Percentiles rank a stretch among this genome's conserved stretches.
Conservation (phyloP, 2,888 invertebrate genomes). For the Drosophila cognata region DNA sequence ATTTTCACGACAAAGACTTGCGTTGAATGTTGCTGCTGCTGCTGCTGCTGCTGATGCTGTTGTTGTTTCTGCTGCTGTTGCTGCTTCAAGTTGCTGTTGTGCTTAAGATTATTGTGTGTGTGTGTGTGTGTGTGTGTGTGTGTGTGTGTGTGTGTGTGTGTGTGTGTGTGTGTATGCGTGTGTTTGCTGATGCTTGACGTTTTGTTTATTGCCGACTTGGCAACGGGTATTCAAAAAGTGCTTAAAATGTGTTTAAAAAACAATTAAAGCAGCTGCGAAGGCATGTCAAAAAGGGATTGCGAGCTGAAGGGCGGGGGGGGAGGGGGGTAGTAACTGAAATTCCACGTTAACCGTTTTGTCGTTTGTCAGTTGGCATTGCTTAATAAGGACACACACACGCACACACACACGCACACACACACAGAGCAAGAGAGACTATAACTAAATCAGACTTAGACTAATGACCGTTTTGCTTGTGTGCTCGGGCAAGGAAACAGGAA, state of each 20-base stretch:
- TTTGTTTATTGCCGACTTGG: conserved; percentile 63
- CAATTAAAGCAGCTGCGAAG: conserved; percentile 67
- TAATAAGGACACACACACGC: conserved; percentile 50
- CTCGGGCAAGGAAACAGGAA: conserved; percentile 3
- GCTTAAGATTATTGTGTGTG: conserved; percentile 43
- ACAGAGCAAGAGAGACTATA: conserved; percentile 1
- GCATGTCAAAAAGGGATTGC: conserved; percentile 3
- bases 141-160: conserved; percentile 16
- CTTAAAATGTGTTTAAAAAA: conserved; percentile 76
- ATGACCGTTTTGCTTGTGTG: conserved; percentile 19
- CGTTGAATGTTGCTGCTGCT: conserved; percentile 17
- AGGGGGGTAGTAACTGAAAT: conserved; percentile 41
- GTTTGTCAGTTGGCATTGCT: conserved; percentile 60
- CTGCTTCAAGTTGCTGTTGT: conserved; percentile 24
- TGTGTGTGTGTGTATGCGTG: conserved; percentile 23
- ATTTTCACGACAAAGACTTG: conserved; percentile 51
- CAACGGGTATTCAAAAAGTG: conserved; percentile 46
- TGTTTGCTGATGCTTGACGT: conserved; percentile 60
- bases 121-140: conserved; percentile 15
- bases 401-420: conserved; percentile 1
- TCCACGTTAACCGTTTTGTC: conserved; percentile 27
- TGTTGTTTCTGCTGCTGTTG: conserved; percentile 6
- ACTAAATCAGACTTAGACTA: conserved; percentile 48
- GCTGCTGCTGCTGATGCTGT: conserved; percentile 13
- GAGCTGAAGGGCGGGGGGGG: background rate